Conservation (phyloP, 2,888 invertebrate species). For the Parascotia fuliginaria region DNA sequence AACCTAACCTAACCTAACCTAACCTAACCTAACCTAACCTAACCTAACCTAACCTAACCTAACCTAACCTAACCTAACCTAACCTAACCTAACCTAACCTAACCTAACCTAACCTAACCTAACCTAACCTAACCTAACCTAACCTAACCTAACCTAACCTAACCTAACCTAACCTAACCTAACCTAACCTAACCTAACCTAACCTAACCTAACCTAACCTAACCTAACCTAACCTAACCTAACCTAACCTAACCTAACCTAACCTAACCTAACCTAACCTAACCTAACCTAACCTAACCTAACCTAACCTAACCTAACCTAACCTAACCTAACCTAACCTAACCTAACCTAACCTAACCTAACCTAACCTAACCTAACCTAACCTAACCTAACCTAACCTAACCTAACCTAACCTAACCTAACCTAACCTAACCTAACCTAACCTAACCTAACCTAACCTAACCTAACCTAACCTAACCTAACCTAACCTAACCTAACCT, state of each 20-base stretch:
- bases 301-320: conserved; percentile 27
- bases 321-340: conserved; percentile 26
- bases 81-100: conserved; percentile 23
- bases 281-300: conserved; percentile 23
- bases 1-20: conserved; percentile 16
- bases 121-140: conserved; percentile 16
- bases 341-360: conserved; percentile 26
- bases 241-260: conserved; percentile 22
- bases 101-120: conserved; percentile 25
- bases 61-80: conserved; percentile 10
- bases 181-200: conserved; percentile 22
- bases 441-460: too few relatives aligned
- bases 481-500: too few relatives aligned
- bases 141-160: conserved; percentile 15
- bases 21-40: conserved; percentile 9
- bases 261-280: conserved; percentile 27
- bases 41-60: conserved; percentile 10
- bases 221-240: conserved; percentile 21
- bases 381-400: conserved; percentile 18
- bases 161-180: conserved; percentile 18
- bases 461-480: too few relatives aligned
- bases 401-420: conserved; percentile 1
- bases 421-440: too few relatives aligned
- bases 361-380: conserved; percentile 29
- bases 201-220: conserved; percentile 22